Evolutionary conservation across 2,797 vertebrate species (phyloP).

Genomic region (Leuciscus waleckii): DNA sequence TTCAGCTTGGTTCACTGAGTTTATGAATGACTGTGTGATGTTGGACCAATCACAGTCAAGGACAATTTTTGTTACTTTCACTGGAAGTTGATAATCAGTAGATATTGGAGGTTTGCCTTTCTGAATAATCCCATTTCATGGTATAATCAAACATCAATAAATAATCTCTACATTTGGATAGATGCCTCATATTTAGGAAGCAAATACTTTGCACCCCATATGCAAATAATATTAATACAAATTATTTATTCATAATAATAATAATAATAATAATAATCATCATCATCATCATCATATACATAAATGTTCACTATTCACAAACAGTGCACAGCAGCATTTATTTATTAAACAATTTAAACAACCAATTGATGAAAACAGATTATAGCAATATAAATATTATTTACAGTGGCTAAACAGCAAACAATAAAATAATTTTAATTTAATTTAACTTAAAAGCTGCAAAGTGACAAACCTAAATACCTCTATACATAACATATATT

Average conservation of each 20-base stretch:
- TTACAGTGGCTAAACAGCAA: neutral
- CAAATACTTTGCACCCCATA: neutral
- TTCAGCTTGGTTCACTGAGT: slow-evolving; percentile 62
- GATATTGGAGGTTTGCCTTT: slow-evolving; percentile 53
- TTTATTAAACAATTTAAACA: neutral
- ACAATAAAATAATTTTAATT: no score
- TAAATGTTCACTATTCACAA: neutral
- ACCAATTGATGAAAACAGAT: neutral
- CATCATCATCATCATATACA: neutral
- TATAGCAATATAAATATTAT: neutral
- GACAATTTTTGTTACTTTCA: slow-evolving; percentile 56
- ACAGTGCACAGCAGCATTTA: neutral
- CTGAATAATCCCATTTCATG: slow-evolving; percentile 37
- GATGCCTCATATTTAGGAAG: neutral
- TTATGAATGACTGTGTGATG: slow-evolving; percentile 53
- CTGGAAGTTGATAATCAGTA: slow-evolving; percentile 65
- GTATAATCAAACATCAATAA: slow-evolving; percentile 57
- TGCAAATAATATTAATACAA: neutral
- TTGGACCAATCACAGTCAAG: slow-evolving; percentile 53
- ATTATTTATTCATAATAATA: no score
- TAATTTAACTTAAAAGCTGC: no score
- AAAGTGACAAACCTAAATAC: no score
- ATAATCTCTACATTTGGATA: neutral
- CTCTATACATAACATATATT: neutral
- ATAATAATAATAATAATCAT: neutral